phyloP scores from a whole-genome alignment of 1,140 invertebrate genomes.

The Panagrolaimus sp. region DNA sequence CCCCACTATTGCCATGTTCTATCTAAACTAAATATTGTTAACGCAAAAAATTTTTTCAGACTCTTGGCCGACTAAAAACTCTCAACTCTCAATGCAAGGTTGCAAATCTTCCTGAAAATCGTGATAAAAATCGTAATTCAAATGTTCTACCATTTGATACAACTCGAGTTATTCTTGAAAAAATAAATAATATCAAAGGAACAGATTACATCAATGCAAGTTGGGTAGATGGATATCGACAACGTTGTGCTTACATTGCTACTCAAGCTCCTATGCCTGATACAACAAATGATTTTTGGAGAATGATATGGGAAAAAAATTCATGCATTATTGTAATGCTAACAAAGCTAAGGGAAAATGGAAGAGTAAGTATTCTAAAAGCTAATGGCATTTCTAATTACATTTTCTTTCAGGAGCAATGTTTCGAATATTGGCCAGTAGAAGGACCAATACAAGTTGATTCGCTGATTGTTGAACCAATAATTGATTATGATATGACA shows the following conservation, averaged over 20 bases:
- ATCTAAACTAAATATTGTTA: too few relatives aligned
- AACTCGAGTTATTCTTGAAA: constrained; percentile 83
- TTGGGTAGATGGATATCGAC: constrained; percentile 76
- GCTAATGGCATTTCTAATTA: neutral
- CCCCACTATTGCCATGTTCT: too few relatives aligned
- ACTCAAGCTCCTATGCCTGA: constrained; percentile 91
- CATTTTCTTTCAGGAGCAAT: constrained; percentile 1
- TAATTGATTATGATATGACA: constrained; percentile 98
- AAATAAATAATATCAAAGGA: constrained; percentile 75
- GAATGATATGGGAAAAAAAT: constrained; percentile 99
- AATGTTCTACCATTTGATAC: constrained; percentile 94
- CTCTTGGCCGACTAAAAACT: constrained; percentile 84
- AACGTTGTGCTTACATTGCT: constrained; percentile 83
- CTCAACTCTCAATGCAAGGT: constrained; percentile 81
- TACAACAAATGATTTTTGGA: constrained; percentile 96
- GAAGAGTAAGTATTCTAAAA: constrained; percentile 2
- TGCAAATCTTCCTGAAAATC: constrained; percentile 90
- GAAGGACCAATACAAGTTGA: constrained; percentile 82
- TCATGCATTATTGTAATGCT: constrained; percentile 98
- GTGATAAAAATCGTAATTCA: constrained; percentile 92
- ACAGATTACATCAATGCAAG: constrained; percentile 99
- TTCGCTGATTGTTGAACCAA: constrained; percentile 94
- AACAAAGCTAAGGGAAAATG: constrained; percentile 82
- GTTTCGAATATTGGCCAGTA: constrained; percentile 82
- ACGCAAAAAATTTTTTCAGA: constrained; percentile 63